These are phyloP conservation scores for Heterocephalus glaber DNA, from an alignment of 2,113 vertebrate genomes.

Conservation along the genomic window DNA sequence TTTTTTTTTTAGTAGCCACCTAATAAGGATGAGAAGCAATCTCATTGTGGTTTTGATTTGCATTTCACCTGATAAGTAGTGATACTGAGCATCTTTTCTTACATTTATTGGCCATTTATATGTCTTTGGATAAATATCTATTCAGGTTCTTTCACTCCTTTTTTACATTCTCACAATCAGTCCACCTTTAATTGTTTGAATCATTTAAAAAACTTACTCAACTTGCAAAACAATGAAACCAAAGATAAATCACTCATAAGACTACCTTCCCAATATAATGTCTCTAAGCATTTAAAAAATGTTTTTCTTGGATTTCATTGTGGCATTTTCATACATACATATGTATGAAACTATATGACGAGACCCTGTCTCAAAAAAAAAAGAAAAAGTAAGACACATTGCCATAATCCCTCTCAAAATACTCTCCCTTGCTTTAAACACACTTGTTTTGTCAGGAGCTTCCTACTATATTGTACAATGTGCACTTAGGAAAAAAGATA, in stretches of 20 bases:
- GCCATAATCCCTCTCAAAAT: not conserved
- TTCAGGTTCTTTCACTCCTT: not conserved
- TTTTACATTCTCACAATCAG: not conserved
- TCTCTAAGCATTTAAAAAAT: not conserved
- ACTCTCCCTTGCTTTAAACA: not conserved
- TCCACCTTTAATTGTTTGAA: not conserved
- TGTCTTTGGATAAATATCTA: not conserved
- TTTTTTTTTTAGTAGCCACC: not conserved
- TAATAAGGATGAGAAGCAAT: not conserved
- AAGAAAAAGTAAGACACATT: not conserved
- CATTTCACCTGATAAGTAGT: constrained; percentile 19
- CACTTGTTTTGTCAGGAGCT: too few species aligned
- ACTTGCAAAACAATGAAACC: not conserved
- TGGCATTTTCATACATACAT: not conserved
- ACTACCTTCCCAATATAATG: not conserved
- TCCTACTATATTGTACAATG: too few species aligned
- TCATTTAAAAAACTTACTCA: not conserved
- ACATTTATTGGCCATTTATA: not conserved
- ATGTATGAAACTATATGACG: not conserved
- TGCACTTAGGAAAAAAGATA: too few species aligned
- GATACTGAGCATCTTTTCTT: constrained; percentile 34
- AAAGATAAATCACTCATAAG: not conserved
- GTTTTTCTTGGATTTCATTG: not conserved
- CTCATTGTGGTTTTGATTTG: constrained; percentile 31
- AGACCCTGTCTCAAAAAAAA: not conserved